Base-by-base conservation (phyloP, 2,888 invertebrate species). In the Tipula helvola region DNA sequence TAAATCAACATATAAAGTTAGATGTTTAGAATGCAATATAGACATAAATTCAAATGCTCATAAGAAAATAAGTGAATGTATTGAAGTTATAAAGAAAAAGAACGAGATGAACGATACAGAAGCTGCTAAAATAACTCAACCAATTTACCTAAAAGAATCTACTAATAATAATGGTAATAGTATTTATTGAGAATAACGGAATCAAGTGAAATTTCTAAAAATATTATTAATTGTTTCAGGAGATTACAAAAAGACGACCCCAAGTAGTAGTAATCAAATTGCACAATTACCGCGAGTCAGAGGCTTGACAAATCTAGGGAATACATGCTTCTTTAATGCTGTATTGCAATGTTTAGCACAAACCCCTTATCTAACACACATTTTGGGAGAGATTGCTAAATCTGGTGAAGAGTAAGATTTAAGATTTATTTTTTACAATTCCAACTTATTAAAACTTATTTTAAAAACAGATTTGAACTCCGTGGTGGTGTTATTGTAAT, bases 311-410 rank as follows among this genome's bases (percentile, higher is more conserved):
- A 99, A 99, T 92, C 92, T 98, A 90, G 98, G 99, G 86, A 99
- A 99, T 91, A 99, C 99, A 0, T 99, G 99, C 90, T 99, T 98
- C 92, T 98, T 99, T 91, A 99, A 99, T 93, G 97, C 98, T 39
- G 98, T 98, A 8, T 94, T 99, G 93, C 99, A 99, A 92, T 97
- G 97, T 90, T 92, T 98, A 89, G 96, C 96, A 2, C 96, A 96
- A 91, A 97, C 97, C 3, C 97, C 97, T 0, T 96, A 95, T 90
- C 92, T 96, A 88, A 91, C 95, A 85, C 93, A 93, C 90, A 94
- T 96, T 86, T 92, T 96, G 86, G 94, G 95, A 89, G 96, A 96
- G 90, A 93, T 95, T 89, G 92, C 94, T 0, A 92, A 93, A 88
- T 93, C 94, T 0, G 96, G 95, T 0, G 95, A 95, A 89, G 93